A percentile compares a stretch with the other conserved stretches of the same genome.
phyloP scores from a whole-genome alignment of 2,113 vertebrate genomes.

The Clarias gariepinus region DNA sequence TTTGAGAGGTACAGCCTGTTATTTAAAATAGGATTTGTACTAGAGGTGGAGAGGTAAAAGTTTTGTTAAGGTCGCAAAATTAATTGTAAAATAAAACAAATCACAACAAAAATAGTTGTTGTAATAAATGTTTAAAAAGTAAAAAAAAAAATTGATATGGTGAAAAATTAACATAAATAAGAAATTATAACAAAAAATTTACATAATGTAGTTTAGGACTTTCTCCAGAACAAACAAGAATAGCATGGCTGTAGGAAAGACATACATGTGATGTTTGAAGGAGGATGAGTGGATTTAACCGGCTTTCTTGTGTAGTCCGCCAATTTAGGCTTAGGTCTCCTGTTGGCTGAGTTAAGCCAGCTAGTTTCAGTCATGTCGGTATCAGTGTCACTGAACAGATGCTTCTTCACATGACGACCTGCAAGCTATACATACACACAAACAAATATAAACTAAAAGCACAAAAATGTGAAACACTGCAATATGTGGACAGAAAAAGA shows the following conservation, averaged over 20 bases:
- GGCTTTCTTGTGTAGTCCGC: slow-evolving; percentile 77
- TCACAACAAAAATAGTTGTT: neutral
- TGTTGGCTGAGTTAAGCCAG: slow-evolving; percentile 80
- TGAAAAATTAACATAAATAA: neutral
- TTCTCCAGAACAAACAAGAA: neutral
- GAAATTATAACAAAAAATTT: neutral
- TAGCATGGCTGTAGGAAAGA: neutral
- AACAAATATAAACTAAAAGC: neutral
- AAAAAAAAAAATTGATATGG: no score
- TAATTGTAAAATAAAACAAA: neutral
- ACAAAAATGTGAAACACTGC: neutral
- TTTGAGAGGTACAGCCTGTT: neutral
- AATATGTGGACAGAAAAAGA: neutral
- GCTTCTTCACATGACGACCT: slow-evolving; percentile 69
- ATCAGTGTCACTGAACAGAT: slow-evolving; percentile 89
- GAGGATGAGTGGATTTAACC: slow-evolving; percentile 39
- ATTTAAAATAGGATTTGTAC: neutral
- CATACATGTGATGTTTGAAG: slow-evolving; percentile 58
- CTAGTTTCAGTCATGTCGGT: slow-evolving; percentile 82
- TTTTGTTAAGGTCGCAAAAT: neutral
- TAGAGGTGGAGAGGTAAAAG: neutral
- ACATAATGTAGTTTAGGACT: neutral
- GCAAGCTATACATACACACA: slow-evolving; percentile 28
- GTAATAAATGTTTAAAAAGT: neutral
- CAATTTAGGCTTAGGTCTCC: slow-evolving; percentile 77